phyloP scores from a whole-genome alignment of 1,140 invertebrate genomes.

The Ptiloglossa arizonensis region DNA sequence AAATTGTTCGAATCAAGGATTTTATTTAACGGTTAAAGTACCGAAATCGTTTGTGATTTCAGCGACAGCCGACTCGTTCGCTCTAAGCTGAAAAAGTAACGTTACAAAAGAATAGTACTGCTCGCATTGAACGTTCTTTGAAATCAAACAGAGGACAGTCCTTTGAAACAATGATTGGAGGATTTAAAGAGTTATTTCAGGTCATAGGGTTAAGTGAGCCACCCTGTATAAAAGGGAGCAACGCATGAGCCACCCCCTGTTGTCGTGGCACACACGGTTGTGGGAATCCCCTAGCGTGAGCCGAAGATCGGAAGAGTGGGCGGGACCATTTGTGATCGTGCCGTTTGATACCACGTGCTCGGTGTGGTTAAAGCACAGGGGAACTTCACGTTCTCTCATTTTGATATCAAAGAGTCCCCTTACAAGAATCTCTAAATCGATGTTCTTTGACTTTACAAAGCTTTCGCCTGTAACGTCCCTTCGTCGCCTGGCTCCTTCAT shows the following conservation, averaged over 20 bases:
- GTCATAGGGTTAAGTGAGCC: constrained; percentile 54
- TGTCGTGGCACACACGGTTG: constrained; percentile 42
- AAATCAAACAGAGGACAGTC: constrained; percentile 39
- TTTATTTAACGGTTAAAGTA: too few species aligned
- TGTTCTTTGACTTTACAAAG: constrained; percentile 50
- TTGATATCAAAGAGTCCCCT: constrained; percentile 46
- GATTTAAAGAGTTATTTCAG: constrained; percentile 46
- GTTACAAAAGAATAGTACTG: constrained; percentile 22
- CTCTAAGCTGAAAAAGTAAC: not conserved
- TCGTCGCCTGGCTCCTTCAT: constrained; percentile 26
- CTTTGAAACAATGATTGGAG: constrained; percentile 20
- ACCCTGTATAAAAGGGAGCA: constrained; percentile 56
- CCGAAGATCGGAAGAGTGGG: constrained; percentile 49
- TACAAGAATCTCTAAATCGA: constrained; percentile 37
- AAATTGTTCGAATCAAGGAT: too few species aligned
- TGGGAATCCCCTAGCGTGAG: constrained; percentile 58
- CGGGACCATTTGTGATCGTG: constrained; percentile 42
- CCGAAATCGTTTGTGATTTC: too few species aligned
- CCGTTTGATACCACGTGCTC: constrained; percentile 50
- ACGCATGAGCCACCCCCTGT: constrained; percentile 63
- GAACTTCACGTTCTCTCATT: constrained; percentile 43
- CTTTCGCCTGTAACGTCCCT: constrained; percentile 28
- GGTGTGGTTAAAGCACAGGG: constrained; percentile 40
- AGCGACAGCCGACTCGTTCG: too few species aligned
- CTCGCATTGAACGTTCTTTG: not conserved